Evolutionary conservation across 2,113 vertebrate species (phyloP).

Genomic region (Fregetta grallaria): DNA sequence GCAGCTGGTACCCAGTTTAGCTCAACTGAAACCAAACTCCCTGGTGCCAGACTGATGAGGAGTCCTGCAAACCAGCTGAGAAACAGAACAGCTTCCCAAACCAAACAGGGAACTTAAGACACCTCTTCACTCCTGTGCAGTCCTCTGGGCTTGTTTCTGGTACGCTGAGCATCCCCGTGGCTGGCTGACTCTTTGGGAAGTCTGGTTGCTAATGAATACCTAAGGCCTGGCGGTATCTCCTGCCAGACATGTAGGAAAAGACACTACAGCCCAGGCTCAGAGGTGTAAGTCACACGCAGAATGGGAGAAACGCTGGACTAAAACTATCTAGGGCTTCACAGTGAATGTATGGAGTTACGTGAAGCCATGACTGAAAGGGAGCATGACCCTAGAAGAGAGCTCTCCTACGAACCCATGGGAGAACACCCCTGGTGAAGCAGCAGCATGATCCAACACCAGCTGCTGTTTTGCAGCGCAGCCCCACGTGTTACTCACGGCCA

Average conservation of each 20-base stretch:
- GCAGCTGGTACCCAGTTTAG: neutral
- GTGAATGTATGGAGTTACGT: accelerated
- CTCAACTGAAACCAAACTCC: neutral
- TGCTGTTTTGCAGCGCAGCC: neutral
- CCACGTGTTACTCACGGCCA: accelerated
- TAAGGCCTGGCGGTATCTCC: neutral
- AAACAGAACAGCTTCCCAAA: neutral
- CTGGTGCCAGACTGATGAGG: neutral
- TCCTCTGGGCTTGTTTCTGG: neutral
- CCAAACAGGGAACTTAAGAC: neutral
- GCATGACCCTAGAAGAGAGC: neutral
- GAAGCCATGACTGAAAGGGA: neutral
- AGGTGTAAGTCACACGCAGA: neutral
- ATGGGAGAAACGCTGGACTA: neutral
- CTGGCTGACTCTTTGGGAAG: neutral
- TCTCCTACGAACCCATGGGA: neutral
- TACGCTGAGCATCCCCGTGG: neutral
- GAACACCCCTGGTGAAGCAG: neutral
- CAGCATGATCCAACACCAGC: no score
- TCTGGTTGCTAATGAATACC: neutral
- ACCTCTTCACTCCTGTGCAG: neutral
- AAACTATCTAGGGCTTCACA: neutral
- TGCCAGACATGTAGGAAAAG: neutral
- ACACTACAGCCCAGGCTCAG: neutral
- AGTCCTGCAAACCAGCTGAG: neutral